phyloP scores from a whole-genome alignment of 2,113 vertebrate genomes.

The Lepidothrix coronata region DNA sequence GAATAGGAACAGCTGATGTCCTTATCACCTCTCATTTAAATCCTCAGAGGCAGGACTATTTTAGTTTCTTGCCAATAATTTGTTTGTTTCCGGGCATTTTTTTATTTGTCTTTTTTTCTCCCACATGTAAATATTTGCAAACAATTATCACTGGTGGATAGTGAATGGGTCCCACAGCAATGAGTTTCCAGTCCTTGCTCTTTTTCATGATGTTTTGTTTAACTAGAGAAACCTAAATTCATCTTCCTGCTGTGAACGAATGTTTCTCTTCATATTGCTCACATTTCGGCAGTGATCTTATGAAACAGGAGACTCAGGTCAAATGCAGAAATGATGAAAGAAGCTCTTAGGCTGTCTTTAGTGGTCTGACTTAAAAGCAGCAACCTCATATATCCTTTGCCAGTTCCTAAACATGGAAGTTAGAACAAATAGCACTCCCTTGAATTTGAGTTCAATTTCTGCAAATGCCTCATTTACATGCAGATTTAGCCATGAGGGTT shows the following conservation, averaged over 20 bases:
- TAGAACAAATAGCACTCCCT: background rate
- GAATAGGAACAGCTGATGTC: background rate
- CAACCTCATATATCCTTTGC: background rate
- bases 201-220: slow-evolving; percentile 29
- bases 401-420: background rate
- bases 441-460: slow-evolving; percentile 3
- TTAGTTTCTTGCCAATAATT: background rate
- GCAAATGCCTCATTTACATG: slow-evolving; percentile 26
- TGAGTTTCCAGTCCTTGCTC: background rate
- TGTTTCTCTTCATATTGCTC: background rate
- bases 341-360: background rate
- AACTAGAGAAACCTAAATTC: background rate
- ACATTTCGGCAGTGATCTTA: background rate
- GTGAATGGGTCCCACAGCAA: background rate
- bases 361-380: background rate
- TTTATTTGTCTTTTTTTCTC: background rate
- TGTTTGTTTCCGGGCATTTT: background rate
- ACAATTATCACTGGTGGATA: background rate
- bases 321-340: background rate
- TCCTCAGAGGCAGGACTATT: background rate
- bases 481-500: background rate
- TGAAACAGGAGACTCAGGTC: background rate
- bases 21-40: background rate
- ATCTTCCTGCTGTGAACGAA: slow-evolving; percentile 7
- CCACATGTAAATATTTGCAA: background rate